Conservation (phyloP, 2,888 invertebrate genomes). For the Chloroclysta siterata region DNA sequence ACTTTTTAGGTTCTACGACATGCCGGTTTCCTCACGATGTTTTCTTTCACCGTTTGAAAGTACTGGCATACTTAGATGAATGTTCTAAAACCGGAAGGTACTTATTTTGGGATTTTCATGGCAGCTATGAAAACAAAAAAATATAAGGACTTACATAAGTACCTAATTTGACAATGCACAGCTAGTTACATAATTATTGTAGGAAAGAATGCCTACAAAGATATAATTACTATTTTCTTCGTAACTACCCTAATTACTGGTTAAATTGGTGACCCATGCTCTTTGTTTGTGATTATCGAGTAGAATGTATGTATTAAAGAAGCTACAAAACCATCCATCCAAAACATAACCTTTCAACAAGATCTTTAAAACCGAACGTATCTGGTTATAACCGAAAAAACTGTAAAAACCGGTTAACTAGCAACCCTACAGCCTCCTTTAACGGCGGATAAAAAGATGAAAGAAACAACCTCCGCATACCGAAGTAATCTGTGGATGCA, state of each 20-base stretch:
- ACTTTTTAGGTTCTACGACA: too few relatives aligned
- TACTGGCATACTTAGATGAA: too few relatives aligned
- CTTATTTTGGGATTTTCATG: neutral
- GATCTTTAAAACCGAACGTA: neutral
- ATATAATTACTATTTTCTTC: too few relatives aligned
- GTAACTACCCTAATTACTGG: too few relatives aligned
- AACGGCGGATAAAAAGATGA: conserved; percentile 34
- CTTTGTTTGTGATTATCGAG: too few relatives aligned
- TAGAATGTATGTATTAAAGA: too few relatives aligned
- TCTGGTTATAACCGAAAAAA: neutral
- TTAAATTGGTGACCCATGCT: too few relatives aligned
- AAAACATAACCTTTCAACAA: neutral
- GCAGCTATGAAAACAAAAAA: neutral
- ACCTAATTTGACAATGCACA: neutral
- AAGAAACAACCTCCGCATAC: conserved; percentile 50
- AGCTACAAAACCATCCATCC: neutral
- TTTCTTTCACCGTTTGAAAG: too few relatives aligned
- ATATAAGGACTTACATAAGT: neutral
- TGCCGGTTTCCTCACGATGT: too few relatives aligned
- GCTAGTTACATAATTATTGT: neutral
- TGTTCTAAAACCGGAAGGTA: neutral
- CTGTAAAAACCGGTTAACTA: conserved; percentile 8
- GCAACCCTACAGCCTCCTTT: conserved; percentile 31
- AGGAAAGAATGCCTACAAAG: neutral
- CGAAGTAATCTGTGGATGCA: conserved; percentile 54